Evolutionary conservation across 2,113 vertebrate genomes (phyloP), one percentile per base, ranked within the genome.

Genomic region (Zonotrichia leucophrys): DNA sequence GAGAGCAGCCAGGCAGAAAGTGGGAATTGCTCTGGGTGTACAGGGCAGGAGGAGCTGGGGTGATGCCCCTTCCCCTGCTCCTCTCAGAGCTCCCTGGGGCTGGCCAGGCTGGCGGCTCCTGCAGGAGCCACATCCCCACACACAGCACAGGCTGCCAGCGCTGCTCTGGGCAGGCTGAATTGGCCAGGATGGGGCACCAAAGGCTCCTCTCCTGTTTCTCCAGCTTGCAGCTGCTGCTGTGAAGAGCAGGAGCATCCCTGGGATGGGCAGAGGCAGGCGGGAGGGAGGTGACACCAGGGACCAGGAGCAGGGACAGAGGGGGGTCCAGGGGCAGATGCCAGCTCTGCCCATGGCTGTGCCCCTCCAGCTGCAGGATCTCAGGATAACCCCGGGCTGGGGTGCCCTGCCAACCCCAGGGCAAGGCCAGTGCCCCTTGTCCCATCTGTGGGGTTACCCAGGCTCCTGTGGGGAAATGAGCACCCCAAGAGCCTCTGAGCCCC

Each of bases 21-120:
- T 2, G 1, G 20, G 17, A 69, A 52, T 33, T 82, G 41, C 15
- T 41, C 24, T 0, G 0, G 44, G 20, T 31, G 21, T 5, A 4
- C 3, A 12, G 47, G 49, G 16, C 44, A 41, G 63, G 13, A 52
- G 44, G 44, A 35, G 13, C 30, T 3, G 8, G 3, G 31, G 7
- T 19, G 25, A 15, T 25, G 25, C 19, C 3, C 25, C 16, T 33
- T 20, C 9, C 53, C 24, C 5, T 2, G 25, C 41, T 27, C 35
- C 58, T 35, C 56, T 41, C 25, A 16, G 59, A 67, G 35, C 28
- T 10, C 12, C 2, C 18, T 19, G 9, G 35, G 4, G 21, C 75
- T 81, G 23, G 25, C 49, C 44, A 13, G 52, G 33, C 6, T 15
- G 23, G 62, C 52, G 52, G 46, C 30, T 11, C 47, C 72, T 44